Evolutionary conservation across 2,113 vertebrate species (phyloP), one percentile per base, ranked within the genome.

Genomic region (Phrynosoma platyrhinos): DNA sequence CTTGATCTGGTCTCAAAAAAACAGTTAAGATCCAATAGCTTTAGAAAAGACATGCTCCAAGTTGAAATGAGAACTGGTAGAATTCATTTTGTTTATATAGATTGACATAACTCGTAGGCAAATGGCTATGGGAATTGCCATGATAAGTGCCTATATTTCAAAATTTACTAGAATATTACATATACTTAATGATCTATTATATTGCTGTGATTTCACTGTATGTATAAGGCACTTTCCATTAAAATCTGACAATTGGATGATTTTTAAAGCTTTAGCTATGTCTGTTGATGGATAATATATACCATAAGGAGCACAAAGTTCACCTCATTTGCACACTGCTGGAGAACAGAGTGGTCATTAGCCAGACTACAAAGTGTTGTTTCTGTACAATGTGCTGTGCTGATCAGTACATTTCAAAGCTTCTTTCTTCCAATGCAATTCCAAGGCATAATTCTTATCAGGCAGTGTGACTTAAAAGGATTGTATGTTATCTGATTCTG

Each of bases 271-370:
- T 80, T 87, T 16, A 79, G 52, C 76, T 71, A n/a, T 27, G 4
- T 55, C 7, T 90, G 77, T 20, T 42, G 8, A 76, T 58, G 81
- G 66, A 7, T 53, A 69, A 66, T 66, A 83, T 0, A 0, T 82
- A 18, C 20, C 0, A 0, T 14, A 25, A 85, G 66, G 42, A 85
- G 1, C 18, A 62, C 58, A 68, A 91, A 86, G 40, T 81, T 84
- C 42, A 87, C 14, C 92, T 9, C 6, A 90, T 32, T 89, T 85
- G 52, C 62, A 36, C 82, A 32, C 79, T 74, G 47, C 14, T 10
- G 21, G 2, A 1, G 84, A 82, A 77, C 23, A 32, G 69, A 88
- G 76, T 36, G 76, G 30, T 68, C 76, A 80, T 79, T 32, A 91
- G 9, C 42, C 10, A 79, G 27, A 82, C 52, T 92, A 87, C 68